A percentile compares a stretch with the other conserved stretches of the same genome.
phyloP scores from a whole-genome alignment of 2,888 invertebrate genomes.

The Ariolimax columbianus region DNA sequence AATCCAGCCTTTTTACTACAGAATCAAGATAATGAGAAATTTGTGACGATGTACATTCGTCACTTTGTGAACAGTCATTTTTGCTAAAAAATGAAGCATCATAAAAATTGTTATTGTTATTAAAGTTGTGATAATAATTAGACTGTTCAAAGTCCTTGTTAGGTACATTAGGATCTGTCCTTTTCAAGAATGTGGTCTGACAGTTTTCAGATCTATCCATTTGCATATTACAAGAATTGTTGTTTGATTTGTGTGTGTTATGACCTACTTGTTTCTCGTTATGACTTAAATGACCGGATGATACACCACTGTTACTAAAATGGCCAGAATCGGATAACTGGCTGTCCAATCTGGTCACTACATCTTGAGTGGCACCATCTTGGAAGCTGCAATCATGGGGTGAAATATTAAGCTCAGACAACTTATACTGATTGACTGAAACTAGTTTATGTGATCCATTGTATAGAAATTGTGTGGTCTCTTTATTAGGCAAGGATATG shows the following conservation, averaged over 20 bases:
- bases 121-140: not conserved
- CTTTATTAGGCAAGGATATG: not conserved
- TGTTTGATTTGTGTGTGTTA: not conserved
- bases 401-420: not conserved
- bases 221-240: not conserved
- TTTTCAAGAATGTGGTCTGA: too few species aligned
- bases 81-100: not conserved
- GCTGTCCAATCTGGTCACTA: not conserved
- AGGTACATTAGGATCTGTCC: not conserved
- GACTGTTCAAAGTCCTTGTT: not conserved
- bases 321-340: slow-evolving; percentile 36
- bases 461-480: not conserved
- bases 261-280: not conserved
- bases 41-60: not conserved
- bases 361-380: not conserved
- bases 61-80: not conserved
- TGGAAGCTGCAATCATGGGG: not conserved
- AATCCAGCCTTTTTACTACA: slow-evolving; percentile 34
- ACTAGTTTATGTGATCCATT: not conserved
- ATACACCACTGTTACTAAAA: not conserved
- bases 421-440: not conserved
- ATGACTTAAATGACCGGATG: not conserved
- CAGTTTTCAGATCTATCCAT: too few species aligned
- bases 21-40: not conserved
- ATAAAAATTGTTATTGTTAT: not conserved